Evolutionary conservation across 2,113 vertebrate species (phyloP).

Genomic region (Oostethus manadensis): DNA sequence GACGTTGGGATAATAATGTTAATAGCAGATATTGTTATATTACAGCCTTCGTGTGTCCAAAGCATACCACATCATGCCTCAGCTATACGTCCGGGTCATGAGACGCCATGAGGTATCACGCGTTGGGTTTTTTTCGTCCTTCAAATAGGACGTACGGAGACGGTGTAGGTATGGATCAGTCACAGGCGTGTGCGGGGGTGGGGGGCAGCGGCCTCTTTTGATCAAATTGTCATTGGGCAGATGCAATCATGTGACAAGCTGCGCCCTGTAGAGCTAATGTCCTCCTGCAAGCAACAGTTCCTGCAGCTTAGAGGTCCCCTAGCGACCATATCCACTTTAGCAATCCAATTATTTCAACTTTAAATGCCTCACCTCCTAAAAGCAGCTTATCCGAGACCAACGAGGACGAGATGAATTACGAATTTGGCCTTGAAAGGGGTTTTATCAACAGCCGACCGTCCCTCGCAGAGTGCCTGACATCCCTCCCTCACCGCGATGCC

Average conservation of each 20-base stretch:
- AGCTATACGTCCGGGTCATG: no score
- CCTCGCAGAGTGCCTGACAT: conserved; percentile 99
- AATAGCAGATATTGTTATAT: no score
- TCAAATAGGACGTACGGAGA: conserved; percentile 27
- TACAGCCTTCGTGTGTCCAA: no score
- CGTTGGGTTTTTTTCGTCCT: no score
- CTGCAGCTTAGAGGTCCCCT: conserved; percentile 92
- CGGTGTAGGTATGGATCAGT: conserved; percentile 81
- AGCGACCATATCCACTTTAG: conserved; percentile 93
- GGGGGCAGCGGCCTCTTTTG: conserved; percentile 94
- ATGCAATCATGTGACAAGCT: conserved; percentile 99
- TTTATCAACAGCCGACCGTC: conserved; percentile 99
- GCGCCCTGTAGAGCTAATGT: conserved; percentile 99
- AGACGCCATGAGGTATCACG: no score
- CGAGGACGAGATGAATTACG: conserved; percentile 99
- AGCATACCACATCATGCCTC: no score
- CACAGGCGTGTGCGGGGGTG: neutral
- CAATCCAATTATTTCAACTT: conserved; percentile 78
- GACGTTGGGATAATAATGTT: no score
- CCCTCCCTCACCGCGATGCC: conserved; percentile 95
- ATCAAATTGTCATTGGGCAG: conserved; percentile 99
- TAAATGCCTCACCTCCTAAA: conserved; percentile 59
- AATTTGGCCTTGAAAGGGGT: conserved; percentile 98
- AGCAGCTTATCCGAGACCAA: conserved; percentile 79
- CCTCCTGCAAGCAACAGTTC: conserved; percentile 97